Evolutionary conservation across 2,113 vertebrate species (phyloP).

Genomic region (Xiphophorus hellerii): DNA sequence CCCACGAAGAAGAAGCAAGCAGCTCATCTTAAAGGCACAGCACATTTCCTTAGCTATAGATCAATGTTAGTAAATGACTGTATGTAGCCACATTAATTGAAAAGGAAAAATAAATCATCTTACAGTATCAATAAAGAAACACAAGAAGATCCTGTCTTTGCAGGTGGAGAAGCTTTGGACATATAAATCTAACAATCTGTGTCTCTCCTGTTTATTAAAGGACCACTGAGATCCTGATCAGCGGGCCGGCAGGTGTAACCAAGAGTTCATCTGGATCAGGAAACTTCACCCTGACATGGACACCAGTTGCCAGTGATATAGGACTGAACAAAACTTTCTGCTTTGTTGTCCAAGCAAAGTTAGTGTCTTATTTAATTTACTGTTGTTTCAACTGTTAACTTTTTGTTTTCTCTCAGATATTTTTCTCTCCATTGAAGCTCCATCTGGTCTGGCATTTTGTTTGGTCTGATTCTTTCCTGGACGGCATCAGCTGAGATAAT

Average conservation of each 20-base stretch:
- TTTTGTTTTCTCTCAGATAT: no score
- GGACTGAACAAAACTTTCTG: slow-evolving; percentile 41
- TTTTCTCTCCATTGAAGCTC: no score
- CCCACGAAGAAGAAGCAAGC: no score
- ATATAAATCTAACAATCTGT: neutral
- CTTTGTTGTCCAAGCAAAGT: slow-evolving; percentile 38
- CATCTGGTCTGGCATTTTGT: no score
- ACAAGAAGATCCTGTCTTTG: no score
- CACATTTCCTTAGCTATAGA: no score
- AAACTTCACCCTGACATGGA: slow-evolving; percentile 43
- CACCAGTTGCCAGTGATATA: neutral
- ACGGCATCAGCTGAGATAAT: no score
- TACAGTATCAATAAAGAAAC: neutral
- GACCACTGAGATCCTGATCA: slow-evolving; percentile 41
- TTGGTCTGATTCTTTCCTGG: no score
- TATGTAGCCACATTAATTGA: no score
- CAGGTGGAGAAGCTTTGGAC: neutral
- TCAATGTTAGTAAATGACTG: no score
- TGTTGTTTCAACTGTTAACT: neutral
- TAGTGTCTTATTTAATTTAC: slow-evolving; percentile 9
- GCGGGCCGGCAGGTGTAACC: neutral
- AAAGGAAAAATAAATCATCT: neutral
- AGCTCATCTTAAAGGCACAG: neutral
- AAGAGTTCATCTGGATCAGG: neutral
- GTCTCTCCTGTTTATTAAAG: slow-evolving; percentile 19